Evolutionary conservation across 2,888 invertebrate genomes (phyloP).

Genomic region (Prosapia bicincta): DNA sequence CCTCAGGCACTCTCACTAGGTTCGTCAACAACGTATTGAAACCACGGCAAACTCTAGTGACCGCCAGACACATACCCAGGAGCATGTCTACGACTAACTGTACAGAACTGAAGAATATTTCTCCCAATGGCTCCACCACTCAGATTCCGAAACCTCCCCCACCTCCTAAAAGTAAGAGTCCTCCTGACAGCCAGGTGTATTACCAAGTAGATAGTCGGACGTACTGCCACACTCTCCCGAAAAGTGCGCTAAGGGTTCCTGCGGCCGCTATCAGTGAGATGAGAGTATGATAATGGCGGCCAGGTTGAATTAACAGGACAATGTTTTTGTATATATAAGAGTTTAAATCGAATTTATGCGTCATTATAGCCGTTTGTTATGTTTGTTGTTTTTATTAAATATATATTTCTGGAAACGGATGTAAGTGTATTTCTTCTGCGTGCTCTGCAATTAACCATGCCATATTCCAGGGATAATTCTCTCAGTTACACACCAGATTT

Average conservation of each 20-base stretch:
- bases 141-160: not conserved
- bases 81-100: not conserved
- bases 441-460: no score
- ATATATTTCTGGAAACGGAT: no score
- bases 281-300: conserved; percentile 42
- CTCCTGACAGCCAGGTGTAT: not conserved
- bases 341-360: not conserved
- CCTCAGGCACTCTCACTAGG: conserved; percentile 16
- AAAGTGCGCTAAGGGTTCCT: conserved; percentile 7
- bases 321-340: not conserved
- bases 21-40: not conserved
- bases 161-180: not conserved
- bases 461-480: no score
- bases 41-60: conserved; percentile 9
- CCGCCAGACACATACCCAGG: not conserved
- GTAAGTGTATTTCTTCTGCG: no score
- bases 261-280: conserved; percentile 21
- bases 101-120: not conserved
- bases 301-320: no score
- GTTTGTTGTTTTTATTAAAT: no score
- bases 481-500: no score
- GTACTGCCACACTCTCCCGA: not conserved
- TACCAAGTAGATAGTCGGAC: conserved; percentile 25
- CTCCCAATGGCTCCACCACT: conserved; percentile 13
- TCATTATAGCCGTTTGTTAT: no score